A percentile compares a stretch with the other conserved stretches of the same genome.
Conservation (phyloP, 2,113 vertebrate genomes). For the Burhinus oedicnemus region DNA sequence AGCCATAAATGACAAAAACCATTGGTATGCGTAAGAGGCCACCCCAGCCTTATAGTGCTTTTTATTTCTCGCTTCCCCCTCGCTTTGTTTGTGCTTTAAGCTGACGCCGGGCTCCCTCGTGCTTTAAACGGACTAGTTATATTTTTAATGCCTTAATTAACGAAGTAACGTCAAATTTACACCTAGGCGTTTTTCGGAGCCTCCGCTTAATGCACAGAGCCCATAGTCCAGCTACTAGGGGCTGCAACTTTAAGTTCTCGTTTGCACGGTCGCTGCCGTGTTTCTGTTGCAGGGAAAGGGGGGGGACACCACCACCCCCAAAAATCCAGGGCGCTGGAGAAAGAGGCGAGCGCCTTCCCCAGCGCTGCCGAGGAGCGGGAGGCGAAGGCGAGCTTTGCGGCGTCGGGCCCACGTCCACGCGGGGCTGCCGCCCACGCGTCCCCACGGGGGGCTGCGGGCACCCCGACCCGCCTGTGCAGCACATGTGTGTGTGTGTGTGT, state of each 20-base stretch:
- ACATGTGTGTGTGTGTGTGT: not conserved
- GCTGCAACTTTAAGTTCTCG: not conserved
- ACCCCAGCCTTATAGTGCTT: constrained; percentile 79
- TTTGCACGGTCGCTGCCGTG: not conserved
- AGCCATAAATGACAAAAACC: constrained; percentile 88
- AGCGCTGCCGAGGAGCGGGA: not conserved
- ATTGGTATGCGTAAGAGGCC: constrained; percentile 90
- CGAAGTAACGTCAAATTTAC: constrained; percentile 61
- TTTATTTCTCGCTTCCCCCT: constrained; percentile 73
- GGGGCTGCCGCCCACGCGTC: not conserved
- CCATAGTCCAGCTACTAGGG: not conserved
- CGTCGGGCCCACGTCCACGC: not conserved
- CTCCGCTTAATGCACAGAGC: not conserved
- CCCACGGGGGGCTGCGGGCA: not conserved
- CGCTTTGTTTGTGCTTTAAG: constrained; percentile 83
- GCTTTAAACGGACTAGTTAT: constrained; percentile 73
- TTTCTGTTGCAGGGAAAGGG: not conserved
- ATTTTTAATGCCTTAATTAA: constrained; percentile 80
- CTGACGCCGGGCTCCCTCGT: constrained; percentile 79
- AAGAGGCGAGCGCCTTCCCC: not conserved
- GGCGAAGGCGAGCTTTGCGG: not conserved
- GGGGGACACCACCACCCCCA: not conserved
- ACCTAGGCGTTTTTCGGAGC: constrained; percentile 46
- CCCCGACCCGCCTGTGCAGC: not conserved
- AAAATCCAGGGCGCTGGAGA: not conserved